Base-by-base conservation (phyloP, 2,113 vertebrate species). In the Coptodon bakossiorum region DNA sequence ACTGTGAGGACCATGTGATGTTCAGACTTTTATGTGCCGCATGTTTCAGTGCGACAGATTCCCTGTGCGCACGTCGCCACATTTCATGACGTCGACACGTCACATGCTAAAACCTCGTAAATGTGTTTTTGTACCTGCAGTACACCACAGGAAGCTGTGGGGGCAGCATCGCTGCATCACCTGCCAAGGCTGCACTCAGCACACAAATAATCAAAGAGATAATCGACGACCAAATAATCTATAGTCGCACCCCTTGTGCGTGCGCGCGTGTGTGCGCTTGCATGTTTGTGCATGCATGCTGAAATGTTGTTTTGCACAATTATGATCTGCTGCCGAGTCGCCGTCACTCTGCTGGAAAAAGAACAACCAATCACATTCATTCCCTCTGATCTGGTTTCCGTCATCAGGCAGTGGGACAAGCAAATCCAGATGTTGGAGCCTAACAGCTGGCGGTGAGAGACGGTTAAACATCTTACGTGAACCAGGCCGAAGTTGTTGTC, bases 401-500 rank as follows among this genome's bases (percentile, higher is more conserved):
- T 66, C 9, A 19, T 63, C 2, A 66, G 61, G 19, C 61, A 22
- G 6, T 68, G 61, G 10, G 19, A 68, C 61, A 7, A n/a, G 13
- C 7, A 11, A 63, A 66, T 66, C 17, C 61, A 66, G 31, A 66
- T 66, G 61, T 12, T 66, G 31, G 31, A 66, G 61, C 61, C 17
- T 0, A 66, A 38, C 61, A 66, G 61, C 59, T 63, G 59, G 9
- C 17, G 2, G 31, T 34, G 17, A 63, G 3, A 63, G 31, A 63
- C 10, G 2, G 59, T 12, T 36, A n/a, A 63, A 36, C 9, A 11
- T 96, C 97, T 89, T 96, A 98, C 98, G 82, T 98, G 96, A 63
- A 99, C 94, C 57, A 98, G 95, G 82, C 97, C 97, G 89, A 97
- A 98, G 56, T 96, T 97, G 91, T 98, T 95, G 90, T 99, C 99